Conservation (phyloP, 1,140 invertebrate genomes). For the Bombus balteatus region DNA sequence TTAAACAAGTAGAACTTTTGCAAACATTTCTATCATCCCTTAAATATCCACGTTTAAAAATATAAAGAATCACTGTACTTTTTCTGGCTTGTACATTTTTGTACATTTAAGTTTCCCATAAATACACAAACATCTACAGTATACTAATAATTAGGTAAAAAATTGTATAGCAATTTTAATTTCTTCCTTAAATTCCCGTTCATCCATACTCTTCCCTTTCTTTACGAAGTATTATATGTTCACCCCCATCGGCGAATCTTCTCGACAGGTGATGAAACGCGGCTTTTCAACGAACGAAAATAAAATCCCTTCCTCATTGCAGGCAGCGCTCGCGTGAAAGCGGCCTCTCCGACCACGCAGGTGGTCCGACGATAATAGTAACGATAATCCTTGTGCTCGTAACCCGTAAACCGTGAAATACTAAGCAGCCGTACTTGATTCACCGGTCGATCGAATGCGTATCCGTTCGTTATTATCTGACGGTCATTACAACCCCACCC, state of each 20-base stretch:
- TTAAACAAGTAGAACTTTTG: too few relatives aligned
- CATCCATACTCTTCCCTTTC: not conserved
- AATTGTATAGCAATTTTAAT: not conserved
- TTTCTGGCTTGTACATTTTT: not conserved
- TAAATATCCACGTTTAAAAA: too few relatives aligned
- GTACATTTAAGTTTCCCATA: not conserved
- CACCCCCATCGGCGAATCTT: not conserved
- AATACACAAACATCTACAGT: too few relatives aligned
- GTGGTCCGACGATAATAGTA: slow-evolving; percentile 54
- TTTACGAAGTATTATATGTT: not conserved
- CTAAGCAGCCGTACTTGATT: slow-evolving; percentile 53
- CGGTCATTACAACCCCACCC: slow-evolving; percentile 19
- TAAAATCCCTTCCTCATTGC: slow-evolving; percentile 44
- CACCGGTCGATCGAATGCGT: slow-evolving; percentile 48
- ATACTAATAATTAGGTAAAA: not conserved
- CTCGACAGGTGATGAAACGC: not conserved
- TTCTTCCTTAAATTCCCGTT: not conserved
- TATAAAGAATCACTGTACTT: not conserved
- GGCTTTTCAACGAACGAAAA: slow-evolving; percentile 10
- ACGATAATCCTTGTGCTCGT: slow-evolving; percentile 48
- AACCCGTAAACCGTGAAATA: slow-evolving; percentile 59
- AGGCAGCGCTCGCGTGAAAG: not conserved
- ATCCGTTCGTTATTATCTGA: slow-evolving; percentile 45
- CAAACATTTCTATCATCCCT: too few relatives aligned
- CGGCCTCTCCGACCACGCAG: slow-evolving; percentile 32